phyloP scores from a whole-genome alignment of 1,140 invertebrate species.

The Colletes latitarsis region DNA sequence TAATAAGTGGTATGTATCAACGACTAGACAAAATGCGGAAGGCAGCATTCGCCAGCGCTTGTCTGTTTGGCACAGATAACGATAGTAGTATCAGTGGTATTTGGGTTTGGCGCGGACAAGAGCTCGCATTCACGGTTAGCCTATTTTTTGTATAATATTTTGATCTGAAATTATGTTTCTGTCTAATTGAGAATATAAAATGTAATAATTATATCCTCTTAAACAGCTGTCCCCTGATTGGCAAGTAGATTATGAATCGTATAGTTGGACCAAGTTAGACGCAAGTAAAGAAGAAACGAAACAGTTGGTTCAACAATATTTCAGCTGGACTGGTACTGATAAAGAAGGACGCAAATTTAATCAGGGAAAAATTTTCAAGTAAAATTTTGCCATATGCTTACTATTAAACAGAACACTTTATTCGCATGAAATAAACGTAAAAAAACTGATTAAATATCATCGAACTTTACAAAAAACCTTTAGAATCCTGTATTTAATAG shows the following conservation, averaged over 20 bases:
- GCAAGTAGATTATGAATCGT: conserved; percentile 98
- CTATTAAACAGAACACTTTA: conserved; percentile 63
- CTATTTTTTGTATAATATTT: not conserved
- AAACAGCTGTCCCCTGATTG: conserved; percentile 93
- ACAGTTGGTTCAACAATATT: conserved; percentile 94
- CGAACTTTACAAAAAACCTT: conserved; percentile 53
- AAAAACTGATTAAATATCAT: conserved; percentile 55
- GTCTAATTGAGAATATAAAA: conserved; percentile 27
- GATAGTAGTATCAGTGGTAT: conserved; percentile 96
- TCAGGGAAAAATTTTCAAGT: conserved; percentile 99
- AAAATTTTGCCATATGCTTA: conserved; percentile 79
- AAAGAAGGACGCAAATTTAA: conserved; percentile 96
- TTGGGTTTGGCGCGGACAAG: conserved; percentile 98
- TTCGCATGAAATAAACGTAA: conserved; percentile 71
- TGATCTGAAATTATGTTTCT: not conserved
- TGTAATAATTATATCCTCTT: conserved; percentile 33
- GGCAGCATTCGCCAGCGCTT: conserved; percentile 95
- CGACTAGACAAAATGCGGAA: conserved; percentile 99
- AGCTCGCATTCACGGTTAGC: conserved; percentile 93
- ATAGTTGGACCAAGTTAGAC: conserved; percentile 98
- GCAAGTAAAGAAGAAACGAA: conserved; percentile 91
- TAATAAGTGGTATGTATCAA: conserved; percentile 94
- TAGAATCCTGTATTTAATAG: conserved; percentile 50
- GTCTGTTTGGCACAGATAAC: conserved; percentile 96
- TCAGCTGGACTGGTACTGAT: conserved; percentile 94